Evolutionary conservation across 2,113 vertebrate species (phyloP), one percentile per base, ranked within the genome.

Genomic region (Plectropomus leopardus): DNA sequence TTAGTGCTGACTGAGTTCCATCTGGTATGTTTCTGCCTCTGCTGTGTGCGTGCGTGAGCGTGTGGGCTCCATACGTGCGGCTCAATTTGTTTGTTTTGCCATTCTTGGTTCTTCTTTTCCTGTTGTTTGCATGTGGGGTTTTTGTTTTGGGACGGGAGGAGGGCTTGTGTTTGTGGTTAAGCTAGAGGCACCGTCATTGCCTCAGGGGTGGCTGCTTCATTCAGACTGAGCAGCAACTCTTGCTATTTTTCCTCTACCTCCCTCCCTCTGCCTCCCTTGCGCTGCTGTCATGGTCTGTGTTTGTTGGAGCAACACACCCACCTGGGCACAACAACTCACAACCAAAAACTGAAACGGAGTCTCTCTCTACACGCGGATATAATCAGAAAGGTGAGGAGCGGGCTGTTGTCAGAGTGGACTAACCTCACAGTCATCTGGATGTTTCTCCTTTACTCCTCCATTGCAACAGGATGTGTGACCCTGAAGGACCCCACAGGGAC

Each of bases 1-100:
- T 92, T 87, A 84, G 80, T 83, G 89, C 86, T 89, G 92, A 92
- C 86, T 84, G 90, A 84, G 78, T 78, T 81, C 84, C 87, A 86
- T 87, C 85, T 88, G 84, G 87, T 87, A 57, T 88, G 86, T 80
- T 80, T 89, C 45, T 87, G 76, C 45, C 71, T 51, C 51, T 76
- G 78, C 76, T 70, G 54, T 58, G 72, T 85, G 69, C 71, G 57
- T 60, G 51, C 47, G 60, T 78, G 68, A 72, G 66, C 59, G 55
- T 70, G 78, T 89, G 78, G 69, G 80, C 14, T 17, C 69, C 10
- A 26, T 71, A 36, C 78, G 79, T 86, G 88, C 14, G 24, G 72
- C 79, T 84, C 23, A 17, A 86, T 78, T 86, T 85, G 78, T 93
- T 91, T 92, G 76, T 87, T 90, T 92, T 82, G 81, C 78, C 78